phyloP scores from a whole-genome alignment of 2,113 vertebrate genomes.

The Sylvietta virens region DNA sequence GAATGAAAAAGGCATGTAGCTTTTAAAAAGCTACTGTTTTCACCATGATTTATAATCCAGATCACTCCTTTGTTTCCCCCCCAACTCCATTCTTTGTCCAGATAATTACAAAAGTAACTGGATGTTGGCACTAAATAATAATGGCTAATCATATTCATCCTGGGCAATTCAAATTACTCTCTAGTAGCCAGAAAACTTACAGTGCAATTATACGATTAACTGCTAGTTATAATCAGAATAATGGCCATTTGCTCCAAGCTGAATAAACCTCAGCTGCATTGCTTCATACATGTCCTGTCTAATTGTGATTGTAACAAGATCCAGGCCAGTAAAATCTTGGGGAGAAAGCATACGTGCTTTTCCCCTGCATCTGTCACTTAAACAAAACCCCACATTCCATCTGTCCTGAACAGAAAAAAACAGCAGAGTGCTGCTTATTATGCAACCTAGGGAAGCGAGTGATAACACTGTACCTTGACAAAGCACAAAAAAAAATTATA shows the following conservation, averaged over 20 bases:
- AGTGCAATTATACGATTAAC: conserved; percentile 70
- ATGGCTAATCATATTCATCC: conserved; percentile 50
- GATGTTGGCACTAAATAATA: conserved; percentile 50
- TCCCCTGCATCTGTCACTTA: conserved; percentile 49
- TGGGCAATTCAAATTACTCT: conserved; percentile 60
- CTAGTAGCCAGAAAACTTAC: conserved; percentile 65
- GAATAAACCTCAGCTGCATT: conserved; percentile 60
- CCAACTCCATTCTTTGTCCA: conserved; percentile 54
- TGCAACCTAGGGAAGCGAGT: conserved; percentile 68
- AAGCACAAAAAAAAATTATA: background rate
- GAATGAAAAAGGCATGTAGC: conserved; percentile 30
- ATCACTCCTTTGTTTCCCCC: conserved; percentile 36
- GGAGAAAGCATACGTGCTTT: conserved; percentile 49
- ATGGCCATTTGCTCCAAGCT: conserved; percentile 62
- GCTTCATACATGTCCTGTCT: conserved; percentile 44
- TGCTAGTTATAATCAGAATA: conserved; percentile 63
- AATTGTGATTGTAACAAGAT: conserved; percentile 53
- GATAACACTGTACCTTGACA: conserved; percentile 74
- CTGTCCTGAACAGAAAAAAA: conserved; percentile 24
- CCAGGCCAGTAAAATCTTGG: conserved; percentile 51
- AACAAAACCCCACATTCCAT: conserved; percentile 63
- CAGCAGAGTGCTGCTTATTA: conserved; percentile 42
- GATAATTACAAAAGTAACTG: conserved; percentile 69
- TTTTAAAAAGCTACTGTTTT: conserved; percentile 66
- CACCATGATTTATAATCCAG: conserved; percentile 62